Base-by-base conservation (phyloP, 2,797 vertebrate genomes). In the Capromys pilorides region DNA sequence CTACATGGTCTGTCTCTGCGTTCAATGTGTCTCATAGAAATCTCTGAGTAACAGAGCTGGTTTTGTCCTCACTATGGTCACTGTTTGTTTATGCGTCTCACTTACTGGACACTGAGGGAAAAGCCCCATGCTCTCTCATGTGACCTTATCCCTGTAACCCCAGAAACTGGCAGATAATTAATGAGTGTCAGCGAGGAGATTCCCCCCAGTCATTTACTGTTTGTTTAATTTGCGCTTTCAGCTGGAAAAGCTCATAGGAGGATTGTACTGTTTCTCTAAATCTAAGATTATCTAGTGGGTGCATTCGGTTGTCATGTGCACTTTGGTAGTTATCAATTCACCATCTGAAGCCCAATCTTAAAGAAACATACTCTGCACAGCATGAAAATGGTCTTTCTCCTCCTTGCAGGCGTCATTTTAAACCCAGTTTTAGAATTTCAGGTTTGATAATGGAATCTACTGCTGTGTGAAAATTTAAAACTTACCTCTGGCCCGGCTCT, bases 211-310 rank as follows among this genome's bases (percentile, higher is more conserved):
- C 33, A 41, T 86, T 82, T 41, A 24, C 18, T 88, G 33, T 36
- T 82, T 78, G 88, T 91, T 36, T 54, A 88, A 67, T 8, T 88
- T 95, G 4, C 62, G 67, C 67, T 66, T 90, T 73, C 57, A 73
- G 9, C n/a, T 80, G 10, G 24, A 64, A 89, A 79, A 89, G 31
- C 21, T 73, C 39, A 19, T 59, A n/a, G 45, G 61, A 12, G 31
- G 26, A 57, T 5, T 54, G 73, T 28, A 59, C 36, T 36, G n/a
- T 11, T 79, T 88, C 57, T 41, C 22, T 24, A 91, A 59, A 84
- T 67, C 73, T 86, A 51, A 77, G 31, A 5, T 59, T 71, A 41
- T 36, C 2, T 54, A 81, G 80, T 54, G 8, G 5, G 16, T 33
- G 19, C 41, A 22, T 36, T 91, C 21, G 2, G 9, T 33, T 80